Evolutionary conservation across 2,888 invertebrate species (phyloP).

Genomic region (Spodoptera littoralis): DNA sequence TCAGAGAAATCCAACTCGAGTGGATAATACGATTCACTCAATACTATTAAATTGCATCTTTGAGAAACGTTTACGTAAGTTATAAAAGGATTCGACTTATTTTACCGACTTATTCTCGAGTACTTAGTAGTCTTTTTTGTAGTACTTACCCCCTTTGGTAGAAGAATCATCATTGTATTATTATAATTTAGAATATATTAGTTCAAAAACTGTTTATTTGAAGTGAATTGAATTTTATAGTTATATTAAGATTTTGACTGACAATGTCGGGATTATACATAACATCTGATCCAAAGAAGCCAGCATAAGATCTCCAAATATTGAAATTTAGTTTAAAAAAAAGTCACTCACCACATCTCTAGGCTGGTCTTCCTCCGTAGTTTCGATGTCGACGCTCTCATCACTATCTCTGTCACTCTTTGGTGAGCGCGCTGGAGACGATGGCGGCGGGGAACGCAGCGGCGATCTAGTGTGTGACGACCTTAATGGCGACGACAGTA

Average conservation of each 20-base stretch:
- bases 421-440: conserved; percentile 72
- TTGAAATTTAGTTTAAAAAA: too few relatives aligned
- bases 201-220: not conserved
- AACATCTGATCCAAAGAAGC: too few relatives aligned
- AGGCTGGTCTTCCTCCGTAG: conserved; percentile 92
- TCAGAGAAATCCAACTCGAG: conserved; percentile 67
- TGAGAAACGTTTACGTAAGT: conserved; percentile 78
- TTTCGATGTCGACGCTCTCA: conserved; percentile 95
- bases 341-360: conserved; percentile 77
- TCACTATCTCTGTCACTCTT: conserved; percentile 92
- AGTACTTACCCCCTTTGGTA: conserved; percentile 27
- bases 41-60: conserved; percentile 85
- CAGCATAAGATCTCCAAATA: too few relatives aligned
- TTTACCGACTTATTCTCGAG: conserved; percentile 43
- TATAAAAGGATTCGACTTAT: conserved; percentile 61
- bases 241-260: not conserved
- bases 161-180: conserved; percentile 8
- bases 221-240: not conserved
- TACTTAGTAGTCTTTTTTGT: conserved; percentile 36
- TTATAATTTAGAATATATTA: not conserved
- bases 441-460: conserved; percentile 70
- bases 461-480: conserved; percentile 74
- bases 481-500: conserved; percentile 70
- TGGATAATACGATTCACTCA: conserved; percentile 83
- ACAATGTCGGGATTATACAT: too few relatives aligned